These are phyloP conservation scores for Aspidoscelis tigris DNA, from an alignment of 2,113 vertebrate genomes.

Conservation along the genomic window DNA sequence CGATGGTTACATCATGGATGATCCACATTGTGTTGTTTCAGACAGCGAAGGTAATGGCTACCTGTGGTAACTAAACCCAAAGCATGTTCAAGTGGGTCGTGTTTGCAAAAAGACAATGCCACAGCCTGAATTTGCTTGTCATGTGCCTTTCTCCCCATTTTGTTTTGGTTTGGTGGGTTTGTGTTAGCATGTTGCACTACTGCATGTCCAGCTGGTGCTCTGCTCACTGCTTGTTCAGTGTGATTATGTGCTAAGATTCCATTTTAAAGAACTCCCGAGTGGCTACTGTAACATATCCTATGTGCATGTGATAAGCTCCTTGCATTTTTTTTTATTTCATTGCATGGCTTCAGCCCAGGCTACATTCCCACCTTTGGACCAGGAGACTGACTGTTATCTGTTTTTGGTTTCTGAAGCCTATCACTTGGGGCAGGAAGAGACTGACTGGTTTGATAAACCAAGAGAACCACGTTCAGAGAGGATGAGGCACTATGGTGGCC, in stretches of 20 bases:
- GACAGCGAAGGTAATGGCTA: slow-evolving; percentile 98
- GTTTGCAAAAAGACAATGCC: slow-evolving; percentile 65
- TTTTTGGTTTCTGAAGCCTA: slow-evolving; percentile 97
- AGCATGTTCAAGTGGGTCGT: slow-evolving; percentile 69
- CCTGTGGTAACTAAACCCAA: slow-evolving; percentile 83
- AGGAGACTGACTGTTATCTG: slow-evolving; percentile 80
- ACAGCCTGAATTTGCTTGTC: slow-evolving; percentile 70
- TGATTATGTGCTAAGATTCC: slow-evolving; percentile 51
- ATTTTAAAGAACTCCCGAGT: slow-evolving; percentile 29
- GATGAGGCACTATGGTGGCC: slow-evolving; percentile 91
- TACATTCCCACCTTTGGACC: slow-evolving; percentile 60
- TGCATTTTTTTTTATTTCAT: slow-evolving; percentile 73
- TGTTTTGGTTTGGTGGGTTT: slow-evolving; percentile 66
- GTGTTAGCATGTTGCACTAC: slow-evolving; percentile 54
- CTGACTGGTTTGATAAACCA: slow-evolving; percentile 99
- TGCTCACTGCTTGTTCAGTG: slow-evolving; percentile 66
- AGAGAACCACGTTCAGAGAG: slow-evolving; percentile 92
- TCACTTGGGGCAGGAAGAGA: slow-evolving; percentile 99
- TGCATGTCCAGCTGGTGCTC: slow-evolving; percentile 32
- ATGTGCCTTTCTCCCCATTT: slow-evolving; percentile 73
- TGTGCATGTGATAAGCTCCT: slow-evolving; percentile 70
- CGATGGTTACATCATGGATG: slow-evolving; percentile 94
- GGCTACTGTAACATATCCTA: slow-evolving; percentile 64
- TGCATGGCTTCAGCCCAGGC: slow-evolving; percentile 86
- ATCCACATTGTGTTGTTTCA: slow-evolving; percentile 98